A percentile compares a stretch with the other conserved stretches of the same genome.
Conservation (phyloP, 35 echinoderm and acorn worm species). For the Patiria miniata region DNA sequence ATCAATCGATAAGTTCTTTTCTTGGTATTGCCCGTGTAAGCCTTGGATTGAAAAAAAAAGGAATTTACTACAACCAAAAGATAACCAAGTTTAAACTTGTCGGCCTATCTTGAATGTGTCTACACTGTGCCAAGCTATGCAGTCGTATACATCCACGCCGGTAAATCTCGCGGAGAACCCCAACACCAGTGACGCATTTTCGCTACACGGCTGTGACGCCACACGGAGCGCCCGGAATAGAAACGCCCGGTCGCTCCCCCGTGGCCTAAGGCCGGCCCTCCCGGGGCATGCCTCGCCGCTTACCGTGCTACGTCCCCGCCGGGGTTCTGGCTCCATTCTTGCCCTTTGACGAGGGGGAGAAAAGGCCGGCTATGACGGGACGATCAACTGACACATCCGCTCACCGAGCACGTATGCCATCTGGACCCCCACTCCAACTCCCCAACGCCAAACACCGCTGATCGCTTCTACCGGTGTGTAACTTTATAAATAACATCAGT, state of each 20-base stretch:
- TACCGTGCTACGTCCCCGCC: neutral
- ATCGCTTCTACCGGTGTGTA: too few relatives aligned
- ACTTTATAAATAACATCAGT: too few relatives aligned
- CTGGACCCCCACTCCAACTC: neutral
- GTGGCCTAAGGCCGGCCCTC: neutral
- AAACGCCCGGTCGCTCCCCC: neutral
- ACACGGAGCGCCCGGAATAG: neutral
- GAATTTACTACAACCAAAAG: too few relatives aligned
- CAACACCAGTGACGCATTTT: conserved; percentile 11
- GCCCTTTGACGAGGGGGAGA: neutral
- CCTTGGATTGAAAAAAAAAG: too few relatives aligned
- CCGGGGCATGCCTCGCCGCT: neutral
- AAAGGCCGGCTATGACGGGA: neutral
- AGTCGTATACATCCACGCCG: too few relatives aligned
- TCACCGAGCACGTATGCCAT: conserved; percentile 9
- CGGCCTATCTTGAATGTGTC: too few relatives aligned
- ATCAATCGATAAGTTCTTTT: too few relatives aligned
- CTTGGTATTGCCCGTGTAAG: too few relatives aligned
- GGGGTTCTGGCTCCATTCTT: neutral
- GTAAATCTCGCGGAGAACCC: neutral
- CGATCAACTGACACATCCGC: neutral
- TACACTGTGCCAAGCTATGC: too few relatives aligned
- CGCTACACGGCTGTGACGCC: neutral
- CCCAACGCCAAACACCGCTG: too few relatives aligned
- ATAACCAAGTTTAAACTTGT: too few relatives aligned